A percentile compares a stretch with the other conserved stretches of the same genome.
Evolutionary conservation across 2,888 invertebrate genomes (phyloP).

Genomic region (Luperina nickerlii): DNA sequence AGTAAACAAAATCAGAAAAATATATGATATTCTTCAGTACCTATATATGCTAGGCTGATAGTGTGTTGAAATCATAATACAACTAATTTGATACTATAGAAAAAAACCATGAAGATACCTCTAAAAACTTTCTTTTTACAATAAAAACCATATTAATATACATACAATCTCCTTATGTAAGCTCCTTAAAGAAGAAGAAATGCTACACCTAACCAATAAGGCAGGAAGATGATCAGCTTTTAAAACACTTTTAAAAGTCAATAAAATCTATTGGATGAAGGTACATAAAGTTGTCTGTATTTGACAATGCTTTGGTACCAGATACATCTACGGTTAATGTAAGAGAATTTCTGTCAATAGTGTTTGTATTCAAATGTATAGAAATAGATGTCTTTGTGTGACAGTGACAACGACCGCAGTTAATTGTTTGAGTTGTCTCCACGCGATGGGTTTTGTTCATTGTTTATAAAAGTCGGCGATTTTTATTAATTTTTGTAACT

Average conservation of each 20-base stretch:
- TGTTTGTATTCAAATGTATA: slow-evolving; percentile 62
- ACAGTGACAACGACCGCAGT: slow-evolving; percentile 59
- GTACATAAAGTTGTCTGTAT: background rate
- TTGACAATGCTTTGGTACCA: background rate
- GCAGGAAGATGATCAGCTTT: background rate
- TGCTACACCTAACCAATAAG: background rate
- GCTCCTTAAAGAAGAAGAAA: background rate
- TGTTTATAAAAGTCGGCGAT: slow-evolving; percentile 25
- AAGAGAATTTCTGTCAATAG: slow-evolving; percentile 50
- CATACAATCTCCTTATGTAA: too few relatives aligned
- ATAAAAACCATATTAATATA: too few relatives aligned
- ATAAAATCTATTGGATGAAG: background rate
- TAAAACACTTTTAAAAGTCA: background rate
- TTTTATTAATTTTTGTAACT: background rate
- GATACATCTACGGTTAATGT: slow-evolving; percentile 5
- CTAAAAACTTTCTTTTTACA: too few relatives aligned
- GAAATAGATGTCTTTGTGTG: slow-evolving; percentile 56
- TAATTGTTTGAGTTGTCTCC: slow-evolving; percentile 37
- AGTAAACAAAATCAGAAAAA: too few relatives aligned
- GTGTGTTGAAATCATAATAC: too few relatives aligned
- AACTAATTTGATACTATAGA: too few relatives aligned
- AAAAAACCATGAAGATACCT: too few relatives aligned
- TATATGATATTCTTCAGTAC: too few relatives aligned
- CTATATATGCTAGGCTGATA: too few relatives aligned
- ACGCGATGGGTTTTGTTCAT: slow-evolving; percentile 37